These are phyloP conservation scores for Leguminivora glycinivorella DNA, from an alignment of 1,140 invertebrate species.

Conservation along the genomic window DNA sequence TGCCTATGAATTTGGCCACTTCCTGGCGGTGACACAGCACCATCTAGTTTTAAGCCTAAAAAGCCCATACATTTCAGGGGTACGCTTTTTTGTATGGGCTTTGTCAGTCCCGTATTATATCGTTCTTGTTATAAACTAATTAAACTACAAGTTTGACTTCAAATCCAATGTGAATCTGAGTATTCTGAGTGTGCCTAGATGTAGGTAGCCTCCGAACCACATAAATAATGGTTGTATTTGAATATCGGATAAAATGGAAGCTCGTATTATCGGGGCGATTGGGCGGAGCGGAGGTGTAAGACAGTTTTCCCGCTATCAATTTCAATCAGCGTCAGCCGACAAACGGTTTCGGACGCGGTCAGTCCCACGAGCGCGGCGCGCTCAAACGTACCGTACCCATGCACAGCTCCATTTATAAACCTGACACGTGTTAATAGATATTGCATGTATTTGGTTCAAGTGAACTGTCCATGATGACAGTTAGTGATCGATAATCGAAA, in stretches of 20 bases:
- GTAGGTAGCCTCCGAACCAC: not conserved
- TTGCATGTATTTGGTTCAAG: constrained; percentile 2
- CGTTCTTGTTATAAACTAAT: too few relatives aligned
- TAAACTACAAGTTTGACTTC: too few relatives aligned
- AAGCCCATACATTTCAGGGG: too few relatives aligned
- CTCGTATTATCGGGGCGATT: not conserved
- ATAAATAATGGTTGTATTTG: not conserved
- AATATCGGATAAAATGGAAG: constrained; percentile 12
- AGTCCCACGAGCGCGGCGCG: constrained; percentile 6
- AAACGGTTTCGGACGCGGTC: constrained; percentile 1
- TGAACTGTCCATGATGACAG: not conserved
- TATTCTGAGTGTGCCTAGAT: not conserved
- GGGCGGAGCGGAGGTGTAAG: not conserved
- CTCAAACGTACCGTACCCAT: constrained; percentile 5
- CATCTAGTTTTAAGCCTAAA: too few relatives aligned
- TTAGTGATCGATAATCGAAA: not conserved
- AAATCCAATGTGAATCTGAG: too few relatives aligned
- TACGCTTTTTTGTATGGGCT: too few relatives aligned
- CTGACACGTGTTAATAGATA: constrained; percentile 27
- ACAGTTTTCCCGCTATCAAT: constrained; percentile 28
- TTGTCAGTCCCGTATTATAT: too few relatives aligned
- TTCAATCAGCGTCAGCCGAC: constrained; percentile 21
- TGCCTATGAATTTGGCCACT: too few relatives aligned
- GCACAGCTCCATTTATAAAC: constrained; percentile 18
- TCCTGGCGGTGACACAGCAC: too few relatives aligned